Conservation (phyloP, 2,888 invertebrate species). For the Conus canariensis region DNA sequence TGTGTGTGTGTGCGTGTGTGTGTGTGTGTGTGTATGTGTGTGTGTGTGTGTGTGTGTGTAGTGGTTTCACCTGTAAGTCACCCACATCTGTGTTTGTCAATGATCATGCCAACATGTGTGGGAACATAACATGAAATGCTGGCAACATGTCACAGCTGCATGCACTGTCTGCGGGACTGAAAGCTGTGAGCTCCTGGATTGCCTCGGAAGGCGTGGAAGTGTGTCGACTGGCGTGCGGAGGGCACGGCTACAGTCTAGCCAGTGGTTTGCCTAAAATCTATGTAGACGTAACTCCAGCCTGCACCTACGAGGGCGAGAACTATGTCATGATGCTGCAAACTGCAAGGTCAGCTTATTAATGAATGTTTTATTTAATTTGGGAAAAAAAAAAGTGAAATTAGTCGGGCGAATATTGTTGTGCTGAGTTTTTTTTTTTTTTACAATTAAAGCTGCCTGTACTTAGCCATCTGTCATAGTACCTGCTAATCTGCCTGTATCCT, state of each 20-base stretch:
- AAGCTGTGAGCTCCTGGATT: constrained; percentile 90
- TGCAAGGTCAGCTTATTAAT: constrained; percentile 80
- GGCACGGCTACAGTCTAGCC: constrained; percentile 89
- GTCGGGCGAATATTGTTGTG: background rate
- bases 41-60: no score
- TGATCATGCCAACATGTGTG: no score
- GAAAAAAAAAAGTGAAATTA: background rate
- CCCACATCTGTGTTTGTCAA: no score
- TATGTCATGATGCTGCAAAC: constrained; percentile 95
- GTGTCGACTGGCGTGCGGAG: constrained; percentile 94
- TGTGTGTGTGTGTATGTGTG: no score
- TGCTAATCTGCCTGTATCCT: no score
- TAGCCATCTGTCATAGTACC: no score
- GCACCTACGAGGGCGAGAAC: constrained; percentile 98
- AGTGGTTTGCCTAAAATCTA: constrained; percentile 92
- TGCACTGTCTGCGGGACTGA: constrained; percentile 93
- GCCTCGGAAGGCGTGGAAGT: constrained; percentile 89
- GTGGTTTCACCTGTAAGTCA: no score
- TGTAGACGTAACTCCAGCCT: constrained; percentile 90
- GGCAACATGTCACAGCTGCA: constrained; percentile 85
- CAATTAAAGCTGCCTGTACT: no score
- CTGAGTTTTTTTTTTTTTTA: background rate
- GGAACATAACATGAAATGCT: no score
- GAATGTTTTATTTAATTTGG: background rate
- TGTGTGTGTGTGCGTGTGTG: no score